phyloP scores from a whole-genome alignment of 1,140 invertebrate species.

The Aleiodes sp. region DNA sequence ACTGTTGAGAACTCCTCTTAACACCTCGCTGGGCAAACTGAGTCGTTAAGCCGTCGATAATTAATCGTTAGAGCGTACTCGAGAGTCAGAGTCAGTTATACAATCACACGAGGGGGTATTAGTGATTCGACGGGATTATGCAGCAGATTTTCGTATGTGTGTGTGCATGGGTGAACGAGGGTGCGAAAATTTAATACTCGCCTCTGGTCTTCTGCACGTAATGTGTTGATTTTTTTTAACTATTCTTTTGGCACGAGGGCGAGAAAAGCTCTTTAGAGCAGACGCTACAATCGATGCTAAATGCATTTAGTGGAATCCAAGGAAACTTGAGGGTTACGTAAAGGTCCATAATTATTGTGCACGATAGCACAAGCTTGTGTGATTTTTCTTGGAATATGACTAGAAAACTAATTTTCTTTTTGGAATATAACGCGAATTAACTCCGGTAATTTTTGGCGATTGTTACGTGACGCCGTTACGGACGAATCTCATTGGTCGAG shows the following conservation, averaged over 20 bases:
- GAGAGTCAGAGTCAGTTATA: slow-evolving; percentile 15
- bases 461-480: too few relatives aligned
- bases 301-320: slow-evolving; percentile 7
- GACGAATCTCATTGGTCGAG: too few relatives aligned
- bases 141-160: background rate
- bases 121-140: slow-evolving; percentile 11
- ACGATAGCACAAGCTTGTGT: too few relatives aligned
- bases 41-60: slow-evolving; percentile 27
- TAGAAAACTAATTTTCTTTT: too few relatives aligned
- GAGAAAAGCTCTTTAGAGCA: background rate
- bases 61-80: slow-evolving; percentile 32
- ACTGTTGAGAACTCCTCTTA: slow-evolving; percentile 10
- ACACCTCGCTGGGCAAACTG: background rate
- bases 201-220: background rate
- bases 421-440: too few relatives aligned
- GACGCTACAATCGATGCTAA: too few relatives aligned
- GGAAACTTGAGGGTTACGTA: too few relatives aligned
- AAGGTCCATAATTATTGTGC: too few relatives aligned
- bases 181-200: slow-evolving; percentile 22
- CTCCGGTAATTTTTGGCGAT: too few relatives aligned
- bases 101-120: background rate
- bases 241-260: background rate
- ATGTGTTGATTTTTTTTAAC: too few relatives aligned
- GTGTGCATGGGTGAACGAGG: slow-evolving; percentile 7
- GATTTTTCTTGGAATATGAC: too few relatives aligned